Evolutionary conservation across 2,888 invertebrate genomes (phyloP), one percentile per base, ranked within the genome.

Genomic region (Drosophila prostipennis): DNA sequence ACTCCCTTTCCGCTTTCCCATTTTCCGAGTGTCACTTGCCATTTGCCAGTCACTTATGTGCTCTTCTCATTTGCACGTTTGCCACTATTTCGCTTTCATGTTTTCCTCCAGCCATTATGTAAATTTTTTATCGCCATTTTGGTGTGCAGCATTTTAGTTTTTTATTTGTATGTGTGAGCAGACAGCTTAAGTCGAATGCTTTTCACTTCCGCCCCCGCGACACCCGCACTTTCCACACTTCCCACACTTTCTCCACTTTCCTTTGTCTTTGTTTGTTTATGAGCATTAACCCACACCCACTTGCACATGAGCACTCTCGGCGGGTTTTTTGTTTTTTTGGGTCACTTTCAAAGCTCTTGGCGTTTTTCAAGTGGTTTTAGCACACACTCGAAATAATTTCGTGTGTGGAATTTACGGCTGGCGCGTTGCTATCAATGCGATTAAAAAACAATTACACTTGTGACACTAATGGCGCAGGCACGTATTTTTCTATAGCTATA

Each of bases 361-460:
- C 69, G 57, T 45, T 68, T 52, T 82, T 80, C 76, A 67, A 83
- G 79, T 76, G 82, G 70, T 83, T 74, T 86, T 73, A 77, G 79
- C 74, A 49, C 67, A 67, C 49, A 86, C 83, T 82, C 61, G 72
- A 82, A 83, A 76, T 75, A 73, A 82, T 72, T 72, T 84, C 72
- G 68, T 64, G 55, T 57, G 57, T 55, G 61, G 59, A 69, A 73
- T 69, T 77, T 54, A 53, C 37, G 48, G 42, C 36, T 53, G 48
- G 61, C 61, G 46, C 23, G 63, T 51, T 53, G 78, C 80, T 87
- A 87, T 87, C 87, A 81, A 80, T 78, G 74, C 78, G 79, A 87
- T 85, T 87, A 80, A 80, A 85, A 87, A 83, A 79, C 87, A 85
- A 85, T 85, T 85, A 84, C 77, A 87, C 84, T 87, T 84, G 76